Conservation (phyloP, 2,113 vertebrate genomes). For the Myocastor coypus region DNA sequence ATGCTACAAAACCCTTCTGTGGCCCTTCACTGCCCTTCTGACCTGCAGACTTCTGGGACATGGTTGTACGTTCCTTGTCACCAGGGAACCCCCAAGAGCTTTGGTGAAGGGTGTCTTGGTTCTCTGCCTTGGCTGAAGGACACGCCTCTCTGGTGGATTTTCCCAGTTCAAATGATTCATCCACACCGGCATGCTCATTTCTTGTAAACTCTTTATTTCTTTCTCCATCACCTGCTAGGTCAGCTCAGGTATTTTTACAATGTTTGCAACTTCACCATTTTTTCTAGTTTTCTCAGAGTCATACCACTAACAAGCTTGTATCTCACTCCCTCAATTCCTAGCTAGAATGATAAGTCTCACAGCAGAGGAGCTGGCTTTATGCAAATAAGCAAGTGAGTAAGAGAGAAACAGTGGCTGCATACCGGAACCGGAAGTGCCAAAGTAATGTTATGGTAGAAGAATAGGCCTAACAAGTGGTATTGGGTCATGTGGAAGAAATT, state of each 20-base stretch:
- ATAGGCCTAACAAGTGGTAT: background rate
- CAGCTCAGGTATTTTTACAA: background rate
- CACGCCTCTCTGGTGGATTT: background rate
- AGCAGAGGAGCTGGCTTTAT: background rate
- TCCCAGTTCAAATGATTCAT: background rate
- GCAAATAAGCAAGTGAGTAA: background rate
- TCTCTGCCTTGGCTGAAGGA: background rate
- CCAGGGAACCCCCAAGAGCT: too few relatives aligned
- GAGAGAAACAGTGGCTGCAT: background rate
- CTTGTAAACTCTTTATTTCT: background rate
- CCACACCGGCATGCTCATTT: fast-evolving
- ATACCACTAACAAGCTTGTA: background rate
- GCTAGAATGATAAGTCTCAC: background rate
- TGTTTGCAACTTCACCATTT: background rate
- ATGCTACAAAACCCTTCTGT: background rate
- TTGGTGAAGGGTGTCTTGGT: background rate
- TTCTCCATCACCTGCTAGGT: background rate
- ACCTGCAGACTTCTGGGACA: background rate
- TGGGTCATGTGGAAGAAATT: background rate
- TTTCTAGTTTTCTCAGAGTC: background rate
- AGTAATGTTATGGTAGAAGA: background rate
- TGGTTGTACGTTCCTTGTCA: background rate
- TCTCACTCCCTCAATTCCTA: background rate
- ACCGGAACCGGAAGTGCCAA: background rate
- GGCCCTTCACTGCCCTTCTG: background rate